Evolutionary conservation across 2,113 vertebrate species (phyloP), one percentile per base, ranked within the genome.

Genomic region (Phalacrocorax carbo): DNA sequence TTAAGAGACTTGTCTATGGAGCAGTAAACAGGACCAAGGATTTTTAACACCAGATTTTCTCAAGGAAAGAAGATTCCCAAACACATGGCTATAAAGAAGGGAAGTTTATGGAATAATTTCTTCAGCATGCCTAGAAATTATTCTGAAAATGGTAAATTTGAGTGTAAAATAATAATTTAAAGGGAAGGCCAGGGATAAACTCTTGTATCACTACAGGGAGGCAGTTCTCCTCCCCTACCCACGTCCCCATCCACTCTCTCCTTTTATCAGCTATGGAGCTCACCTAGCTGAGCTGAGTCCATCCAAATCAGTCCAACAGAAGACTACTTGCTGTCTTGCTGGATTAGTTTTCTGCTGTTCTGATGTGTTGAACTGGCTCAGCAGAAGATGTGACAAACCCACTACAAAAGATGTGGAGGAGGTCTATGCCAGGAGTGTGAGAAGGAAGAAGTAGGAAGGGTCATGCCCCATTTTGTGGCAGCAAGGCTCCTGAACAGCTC

Each of bases 171-270:
- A 40, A 32, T 22, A 68, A 61, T 26, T 60, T 72, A 58, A 85
- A 58, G 40, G 85, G 25, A 81, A 86, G 32, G 6, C 15, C 29
- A 22, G 10, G 21, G 15, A 61, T 34, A 64, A 84, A 32, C 34
- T 54, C 60, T 51, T 81, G 22, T 29, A 29, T 48, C 42, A 20
- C 46, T 70, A 44, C 11, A 62, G 27, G 13, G 14, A 76, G 82
- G 29, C 13, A 71, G 21, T 7, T 3, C 36, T 79, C 42, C 38
- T 9, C 14, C 15, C 5, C 27, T 62, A 32, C 13, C 27, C 34
- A n/a, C 0, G 0, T 30, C 16, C 42, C 25, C 46, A 15, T 15
- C 10, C 0, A 1, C 6, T 52, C 8, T 22, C 29, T 86, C 20
- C 32, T 40, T 85, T 82, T 55, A 52, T 23, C 52, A 85, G 30